Evolutionary conservation across 1,140 invertebrate genomes (phyloP).

Genomic region (Aradophagus sp.): DNA sequence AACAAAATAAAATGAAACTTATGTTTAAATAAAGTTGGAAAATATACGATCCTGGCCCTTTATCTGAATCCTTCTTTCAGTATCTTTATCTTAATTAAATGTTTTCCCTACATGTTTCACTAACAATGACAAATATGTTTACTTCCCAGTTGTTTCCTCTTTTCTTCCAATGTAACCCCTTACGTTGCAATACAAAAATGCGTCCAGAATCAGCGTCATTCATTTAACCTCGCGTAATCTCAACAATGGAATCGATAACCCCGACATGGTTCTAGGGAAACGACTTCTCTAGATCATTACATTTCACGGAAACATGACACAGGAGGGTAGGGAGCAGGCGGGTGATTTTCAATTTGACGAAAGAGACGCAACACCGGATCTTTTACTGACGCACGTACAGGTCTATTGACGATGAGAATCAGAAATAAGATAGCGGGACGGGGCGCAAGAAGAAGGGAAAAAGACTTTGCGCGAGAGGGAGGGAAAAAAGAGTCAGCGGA

Average conservation of each 20-base stretch:
- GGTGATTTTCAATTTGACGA: slow-evolving; percentile 58
- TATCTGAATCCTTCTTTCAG: too few species aligned
- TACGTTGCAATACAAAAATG: slow-evolving; percentile 25
- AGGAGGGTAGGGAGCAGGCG: neutral
- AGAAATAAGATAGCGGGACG: slow-evolving; percentile 46
- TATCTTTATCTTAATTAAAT: too few species aligned
- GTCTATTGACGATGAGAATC: slow-evolving; percentile 48
- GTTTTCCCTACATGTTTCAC: too few species aligned
- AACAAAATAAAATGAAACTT: too few species aligned
- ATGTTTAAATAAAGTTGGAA: too few species aligned
- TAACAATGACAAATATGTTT: too few species aligned
- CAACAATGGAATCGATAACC: slow-evolving; percentile 39
- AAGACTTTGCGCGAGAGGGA: slow-evolving; percentile 17
- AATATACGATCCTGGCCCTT: too few species aligned
- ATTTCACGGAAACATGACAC: slow-evolving; percentile 3
- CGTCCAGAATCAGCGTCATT: slow-evolving; percentile 23
- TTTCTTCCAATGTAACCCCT: slow-evolving; percentile 19
- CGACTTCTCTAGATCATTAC: slow-evolving; percentile 39
- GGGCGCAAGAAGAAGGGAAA: slow-evolving; percentile 33
- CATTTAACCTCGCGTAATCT: slow-evolving; percentile 44
- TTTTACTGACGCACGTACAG: slow-evolving; percentile 46
- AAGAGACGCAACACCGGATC: slow-evolving; percentile 43
- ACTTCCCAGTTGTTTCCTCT: slow-evolving; percentile 3
- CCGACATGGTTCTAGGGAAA: slow-evolving; percentile 30
- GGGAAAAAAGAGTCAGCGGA: slow-evolving; percentile 59